Base-by-base conservation (phyloP, 1,140 invertebrate species). In the Drosophila littoralis region DNA sequence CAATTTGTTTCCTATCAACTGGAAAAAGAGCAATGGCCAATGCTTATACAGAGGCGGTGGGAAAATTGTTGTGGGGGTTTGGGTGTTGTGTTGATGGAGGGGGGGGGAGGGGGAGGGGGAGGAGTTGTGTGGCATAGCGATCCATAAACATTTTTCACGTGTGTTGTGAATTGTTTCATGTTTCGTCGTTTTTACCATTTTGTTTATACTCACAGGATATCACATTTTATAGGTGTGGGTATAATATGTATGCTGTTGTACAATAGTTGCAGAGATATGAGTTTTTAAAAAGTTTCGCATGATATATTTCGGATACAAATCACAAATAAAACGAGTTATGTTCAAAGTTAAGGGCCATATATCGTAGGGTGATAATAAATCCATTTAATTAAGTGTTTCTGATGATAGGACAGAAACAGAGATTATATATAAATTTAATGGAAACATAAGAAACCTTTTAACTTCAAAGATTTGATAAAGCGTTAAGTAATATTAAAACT, bases 1-100 rank as follows among this genome's bases (percentile, higher is more conserved):
- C 83, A 88, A 88, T 88, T 88, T 88, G 83, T 88, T 88, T 88
- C 84, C 83, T 89, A 88, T 88, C 83, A 83, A 89, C 79, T 88
- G 83, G 83, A 88, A 89, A 88, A 88, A 89, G 77, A 88, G 67
- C 82, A 82, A 77, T 70, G 73, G 69, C 65, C 77, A 63, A 70
- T 64, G 66, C 45, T 45, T 63, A 46, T 9, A 46, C 17, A 9
- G 45, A 1, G 17, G 4, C 15, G 42, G 1, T 45, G 42, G 42
- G 6, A 13, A 28, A 28, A 28, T 28, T 28, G 17, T 5, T 12
- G 46, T 48, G 46, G 17, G 46, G 45, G 13, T 10, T 33, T 51
- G 15, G n/a, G 9, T 7, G 57, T 6, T 22, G 22, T 28, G 22
- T 28, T 28, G 4, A 17, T 28, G 13, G 22, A 4, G 45, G 5